A percentile compares a stretch with the other conserved stretches of the same genome.
Evolutionary conservation across 2,797 vertebrate species (phyloP).

Genomic region (Salarias fasciatus): DNA sequence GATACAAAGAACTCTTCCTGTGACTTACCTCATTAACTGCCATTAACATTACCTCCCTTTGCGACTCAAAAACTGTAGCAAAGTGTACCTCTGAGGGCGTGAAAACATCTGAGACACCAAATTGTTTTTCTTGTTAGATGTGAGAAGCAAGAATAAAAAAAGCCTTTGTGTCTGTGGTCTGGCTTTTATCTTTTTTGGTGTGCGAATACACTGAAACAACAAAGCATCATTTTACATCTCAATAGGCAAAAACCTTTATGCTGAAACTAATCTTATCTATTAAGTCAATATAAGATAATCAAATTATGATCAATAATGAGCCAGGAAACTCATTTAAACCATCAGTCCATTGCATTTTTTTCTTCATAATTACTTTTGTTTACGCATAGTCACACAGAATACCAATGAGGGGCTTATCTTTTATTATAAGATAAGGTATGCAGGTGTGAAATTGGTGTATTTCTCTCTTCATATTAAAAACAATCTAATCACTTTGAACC

Average conservation of each 20-base stretch:
- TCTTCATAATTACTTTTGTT: neutral
- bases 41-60: conserved; percentile 15
- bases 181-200: neutral
- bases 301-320: neutral
- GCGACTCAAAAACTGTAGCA: neutral
- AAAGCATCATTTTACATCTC: too few relatives aligned
- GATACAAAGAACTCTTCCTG: conserved; percentile 29
- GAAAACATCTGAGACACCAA: conserved; percentile 28
- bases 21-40: conserved; percentile 43
- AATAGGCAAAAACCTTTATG: too few relatives aligned
- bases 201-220: too few relatives aligned
- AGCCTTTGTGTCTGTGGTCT: neutral
- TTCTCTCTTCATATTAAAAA: conserved; percentile 2
- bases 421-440: conserved; percentile 10
- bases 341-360: neutral
- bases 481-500: neutral
- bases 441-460: conserved; percentile 1
- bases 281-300: too few relatives aligned
- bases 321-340: too few relatives aligned
- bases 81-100: neutral
- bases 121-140: conserved; percentile 32
- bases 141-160: neutral
- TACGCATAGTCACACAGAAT: conserved; percentile 17
- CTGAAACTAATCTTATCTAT: too few relatives aligned
- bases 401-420: conserved; percentile 12